Percentiles rank a stretch among this genome's conserved stretches.
These are phyloP conservation scores for Idaea straminata DNA, from an alignment of 2,888 invertebrate genomes.

Conservation along the genomic window DNA sequence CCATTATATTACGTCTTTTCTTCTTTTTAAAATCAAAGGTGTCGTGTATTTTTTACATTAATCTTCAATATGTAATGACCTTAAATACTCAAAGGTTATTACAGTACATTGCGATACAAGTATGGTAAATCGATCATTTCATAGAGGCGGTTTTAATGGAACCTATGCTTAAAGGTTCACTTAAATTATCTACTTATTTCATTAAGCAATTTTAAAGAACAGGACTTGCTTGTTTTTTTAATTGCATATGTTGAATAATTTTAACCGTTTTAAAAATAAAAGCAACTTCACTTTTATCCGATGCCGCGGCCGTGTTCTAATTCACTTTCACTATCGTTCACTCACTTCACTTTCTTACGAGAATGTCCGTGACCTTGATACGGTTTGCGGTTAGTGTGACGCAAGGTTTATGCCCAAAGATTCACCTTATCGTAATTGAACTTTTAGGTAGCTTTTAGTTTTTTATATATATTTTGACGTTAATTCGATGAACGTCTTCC, in stretches of 20 bases:
- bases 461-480: background rate
- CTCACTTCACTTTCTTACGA: background rate
- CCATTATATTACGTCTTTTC: too few species aligned
- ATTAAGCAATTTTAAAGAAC: too few species aligned
- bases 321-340: constrained; percentile 1
- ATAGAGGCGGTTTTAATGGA: too few species aligned
- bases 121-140: too few species aligned
- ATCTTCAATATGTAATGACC: too few species aligned
- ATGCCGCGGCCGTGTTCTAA: background rate
- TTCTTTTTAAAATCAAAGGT: too few species aligned
- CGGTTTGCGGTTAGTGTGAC: background rate
- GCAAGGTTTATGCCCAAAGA: background rate
- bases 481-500: background rate
- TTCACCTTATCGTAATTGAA: background rate
- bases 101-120: too few species aligned
- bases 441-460: too few species aligned
- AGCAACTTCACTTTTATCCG: background rate
- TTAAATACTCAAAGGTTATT: too few species aligned
- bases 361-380: constrained; percentile 28
- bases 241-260: background rate
- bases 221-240: background rate
- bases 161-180: too few species aligned
- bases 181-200: too few species aligned
- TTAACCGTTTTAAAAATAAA: background rate
- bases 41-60: too few species aligned